Base-by-base conservation (phyloP, 2,888 invertebrate species). In the Dasypogon diadema region DNA sequence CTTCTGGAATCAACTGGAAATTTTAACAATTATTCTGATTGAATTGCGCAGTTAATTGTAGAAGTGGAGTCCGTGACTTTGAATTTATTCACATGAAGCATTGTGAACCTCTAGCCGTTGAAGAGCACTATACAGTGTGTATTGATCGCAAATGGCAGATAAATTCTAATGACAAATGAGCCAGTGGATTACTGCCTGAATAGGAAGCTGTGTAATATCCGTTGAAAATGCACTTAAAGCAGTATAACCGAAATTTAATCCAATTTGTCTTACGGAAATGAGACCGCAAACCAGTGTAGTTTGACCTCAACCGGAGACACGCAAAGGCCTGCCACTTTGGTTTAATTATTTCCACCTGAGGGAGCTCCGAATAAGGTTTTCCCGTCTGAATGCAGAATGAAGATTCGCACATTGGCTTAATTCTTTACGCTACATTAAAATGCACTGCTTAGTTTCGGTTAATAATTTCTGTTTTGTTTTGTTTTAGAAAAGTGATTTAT, bases 351-450 rank as follows among this genome's bases (percentile, higher is more conserved):
- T 65, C 63, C 63, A 65, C 63, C 63, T 65, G 63, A 65, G 46
- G 63, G 37, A 21, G 46, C 24, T 21, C 42, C 63, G 12, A 37
- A 65, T 65, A 65, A 65, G 22, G 46, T 22, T 14, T 65, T 65
- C 63, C 42, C 30, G 63, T 46, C 21, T 46, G 22, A 21, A 22
- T 65, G 63, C 46, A 65, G 14, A 37, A 48, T 16, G 14, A 68
- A 22, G 46, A 48, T 68, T 22, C 26, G 46, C 16, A 24, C 14
- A 26, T 48, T 48, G 48, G 2, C 26, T 14, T 26, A 18, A 46
- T 68, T 68, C 37, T 68, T 68, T 48, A 68, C 48, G 48, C 65
- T 22, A 68, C 65, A 68, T 68, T 63, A 63, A 63, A 46, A 68
- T 68, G 63, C 46, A 46, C n/a, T 65, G 8, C 8, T 65, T 46